Base-by-base conservation (phyloP, 2,113 vertebrate genomes). In the Saguinus midas region DNA sequence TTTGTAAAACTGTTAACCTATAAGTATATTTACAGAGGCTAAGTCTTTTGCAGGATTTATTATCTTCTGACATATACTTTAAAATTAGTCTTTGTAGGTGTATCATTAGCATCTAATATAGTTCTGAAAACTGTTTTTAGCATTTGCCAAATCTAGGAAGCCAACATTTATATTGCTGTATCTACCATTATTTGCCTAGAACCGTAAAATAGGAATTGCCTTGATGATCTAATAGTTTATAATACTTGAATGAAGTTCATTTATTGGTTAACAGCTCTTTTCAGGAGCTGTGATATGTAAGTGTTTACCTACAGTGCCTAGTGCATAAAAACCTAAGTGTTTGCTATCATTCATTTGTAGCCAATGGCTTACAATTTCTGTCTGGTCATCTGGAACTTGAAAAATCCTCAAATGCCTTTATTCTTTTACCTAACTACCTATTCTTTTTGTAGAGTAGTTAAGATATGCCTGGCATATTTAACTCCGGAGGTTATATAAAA, bases 1-100 rank as follows among this genome's bases (percentile, higher is more conserved):
- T 89, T 90, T 93, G 0, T 93, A 73, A 89, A 95, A n/a, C 64
- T 84, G 17, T 73, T 97, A 78, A 37, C 45, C 72, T 78, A 1
- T 57, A 43, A 18, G 93, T 35, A 52, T 85, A 37, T 79, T 6
- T 83, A 23, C 29, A 73, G 29, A 87, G 45, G 16, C 87, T 85
- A 32, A 90, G 45, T 0, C 87, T 81, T 83, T 75, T 80, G 72
- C 2, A 50, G 25, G 40, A 70, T 57, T 80, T 92, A 48, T 61
- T 70, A 10, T 80, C 27, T 87, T 10, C 55, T 57, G 50, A 64
- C 83, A 37, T 1, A 32, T 52, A 93, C 72, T 96, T 94, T 92
- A 68, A 90, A 90, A 76, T 90, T 87, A 87, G 50, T 35, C 25
- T 87, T 13, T 68, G 5, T 52, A 75, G 13, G 3, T 78, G 64